Evolutionary conservation across 2,113 vertebrate species (phyloP).

Genomic region (Megaceryle torquata): DNA sequence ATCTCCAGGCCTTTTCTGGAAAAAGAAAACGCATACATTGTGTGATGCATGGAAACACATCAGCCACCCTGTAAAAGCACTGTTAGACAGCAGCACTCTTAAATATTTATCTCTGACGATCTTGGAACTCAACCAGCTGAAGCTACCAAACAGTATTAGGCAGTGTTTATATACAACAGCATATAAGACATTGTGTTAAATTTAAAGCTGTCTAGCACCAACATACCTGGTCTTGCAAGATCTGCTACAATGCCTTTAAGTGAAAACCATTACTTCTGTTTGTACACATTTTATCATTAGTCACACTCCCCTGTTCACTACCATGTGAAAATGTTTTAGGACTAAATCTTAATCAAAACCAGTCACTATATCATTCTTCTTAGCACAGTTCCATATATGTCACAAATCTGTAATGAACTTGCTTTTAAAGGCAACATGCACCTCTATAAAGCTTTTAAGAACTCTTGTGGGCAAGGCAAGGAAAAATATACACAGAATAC

Average conservation of each 20-base stretch:
- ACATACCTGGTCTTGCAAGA: background rate
- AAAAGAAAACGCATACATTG: background rate
- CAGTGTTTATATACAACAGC: background rate
- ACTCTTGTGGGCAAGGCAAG: too few relatives aligned
- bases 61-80: background rate
- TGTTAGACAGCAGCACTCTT: background rate
- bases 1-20: background rate
- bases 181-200: background rate
- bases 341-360: background rate
- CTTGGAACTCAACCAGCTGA: slow-evolving; percentile 26
- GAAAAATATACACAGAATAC: background rate
- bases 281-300: background rate
- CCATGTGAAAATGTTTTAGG: background rate
- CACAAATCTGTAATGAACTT: background rate
- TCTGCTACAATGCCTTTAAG: background rate
- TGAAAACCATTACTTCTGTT: background rate
- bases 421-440: background rate
- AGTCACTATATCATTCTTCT: background rate
- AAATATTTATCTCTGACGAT: slow-evolving; percentile 10
- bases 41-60: background rate
- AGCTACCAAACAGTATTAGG: background rate
- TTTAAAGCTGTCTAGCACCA: background rate
- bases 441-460: background rate
- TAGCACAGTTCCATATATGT: background rate
- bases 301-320: background rate